Conservation (phyloP, 2,888 invertebrate species). For the Sinelater perroti region DNA sequence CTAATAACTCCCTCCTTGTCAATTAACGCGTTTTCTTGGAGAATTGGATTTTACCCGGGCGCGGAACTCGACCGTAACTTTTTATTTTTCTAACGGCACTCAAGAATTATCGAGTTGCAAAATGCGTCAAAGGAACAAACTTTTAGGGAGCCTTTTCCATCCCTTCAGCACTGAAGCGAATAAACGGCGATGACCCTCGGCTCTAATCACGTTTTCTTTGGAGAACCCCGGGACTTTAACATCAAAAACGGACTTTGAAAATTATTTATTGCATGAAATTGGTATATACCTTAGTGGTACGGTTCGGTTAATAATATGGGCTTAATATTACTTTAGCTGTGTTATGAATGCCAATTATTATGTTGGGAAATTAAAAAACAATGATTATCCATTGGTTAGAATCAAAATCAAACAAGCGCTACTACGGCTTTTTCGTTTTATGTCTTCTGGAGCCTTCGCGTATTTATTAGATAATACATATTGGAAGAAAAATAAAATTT, state of each 20-base stretch:
- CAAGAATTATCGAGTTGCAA: constrained; percentile 4
- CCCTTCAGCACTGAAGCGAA: constrained; percentile 15
- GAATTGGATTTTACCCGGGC: neutral
- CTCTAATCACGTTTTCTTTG: constrained; percentile 15
- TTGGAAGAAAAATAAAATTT: too few species aligned
- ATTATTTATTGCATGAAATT: constrained; percentile 4
- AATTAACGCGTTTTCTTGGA: neutral
- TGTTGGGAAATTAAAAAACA: too few species aligned
- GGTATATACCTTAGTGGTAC: neutral
- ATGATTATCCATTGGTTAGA: too few species aligned
- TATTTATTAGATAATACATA: too few species aligned
- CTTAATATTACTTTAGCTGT: too few species aligned
- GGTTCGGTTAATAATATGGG: too few species aligned
- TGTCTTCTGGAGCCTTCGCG: too few species aligned
- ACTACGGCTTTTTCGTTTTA: too few species aligned
- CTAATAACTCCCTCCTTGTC: neutral
- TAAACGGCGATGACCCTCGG: constrained; percentile 16
- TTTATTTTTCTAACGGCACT: neutral
- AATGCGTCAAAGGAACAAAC: constrained; percentile 8
- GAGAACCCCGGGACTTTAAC: neutral
- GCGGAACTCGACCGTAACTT: neutral
- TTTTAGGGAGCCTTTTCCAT: constrained; percentile 3
- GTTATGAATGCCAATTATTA: too few species aligned
- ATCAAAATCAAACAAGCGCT: too few species aligned
- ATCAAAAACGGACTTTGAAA: constrained; percentile 10